Evolutionary conservation across 2,888 invertebrate genomes (phyloP), one percentile per base, ranked within the genome.

Genomic region (Homarus gammarus): DNA sequence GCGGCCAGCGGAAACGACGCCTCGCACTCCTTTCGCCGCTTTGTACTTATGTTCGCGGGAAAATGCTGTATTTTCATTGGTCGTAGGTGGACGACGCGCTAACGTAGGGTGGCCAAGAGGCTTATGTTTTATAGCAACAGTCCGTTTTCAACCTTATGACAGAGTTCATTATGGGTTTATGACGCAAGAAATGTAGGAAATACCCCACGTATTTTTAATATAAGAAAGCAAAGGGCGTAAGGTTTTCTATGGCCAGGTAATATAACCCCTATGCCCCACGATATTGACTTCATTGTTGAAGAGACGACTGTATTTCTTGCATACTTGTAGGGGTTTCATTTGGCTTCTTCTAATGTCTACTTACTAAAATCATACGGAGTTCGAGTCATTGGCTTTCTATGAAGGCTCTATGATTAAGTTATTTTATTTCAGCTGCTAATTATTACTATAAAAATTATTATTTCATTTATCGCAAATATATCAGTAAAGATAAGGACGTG

Each of bases 11-110:
- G 83, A 84, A 79, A 44, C 77, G 64, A 87, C 87, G 75, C 83
- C 61, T 49, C 73, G 73, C 31, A 75, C 77, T 84, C 51, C 79
- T 61, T 64, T 81, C 84, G 33, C 38, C 15, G 85, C 85, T 91
- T 89, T 89, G 89, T 89, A 88, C 90, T 82, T 85, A 85, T 40
- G 75, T 87, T 87, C 87, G 91, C 91, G 91, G 91, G 91, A 90
- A 91, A 91, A 91, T 91, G 87, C 89, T 51, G 73, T 40, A 31
- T 87, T 91, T 90, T 84, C 90, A 91, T 91, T 91, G 91, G 91
- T 70, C 77, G 83, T 56, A 64, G 68, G 81, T 70, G 68, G 81
- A 70, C 85, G 81, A 40, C 70, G 84, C 72, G 86, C 56, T 73
- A 64, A 87, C 72, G 49, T 87, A 75, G 87, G 72, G 73, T 31